Percentiles rank a stretch among this genome's conserved stretches.
Conservation (phyloP, 2,888 invertebrate genomes). For the Dysmachus trigonus region DNA sequence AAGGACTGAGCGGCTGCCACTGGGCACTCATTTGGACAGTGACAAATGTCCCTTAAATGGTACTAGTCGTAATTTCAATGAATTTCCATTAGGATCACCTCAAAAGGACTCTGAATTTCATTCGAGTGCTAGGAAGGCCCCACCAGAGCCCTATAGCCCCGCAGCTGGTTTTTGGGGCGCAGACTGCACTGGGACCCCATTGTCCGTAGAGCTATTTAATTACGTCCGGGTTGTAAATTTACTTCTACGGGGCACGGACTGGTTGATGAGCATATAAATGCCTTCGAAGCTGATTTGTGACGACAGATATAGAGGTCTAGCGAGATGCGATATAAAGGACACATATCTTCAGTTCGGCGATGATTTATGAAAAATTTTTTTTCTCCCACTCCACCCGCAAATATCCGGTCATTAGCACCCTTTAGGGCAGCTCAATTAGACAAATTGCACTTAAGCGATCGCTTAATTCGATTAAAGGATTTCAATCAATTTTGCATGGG, state of each 20-base stretch:
- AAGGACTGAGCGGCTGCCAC: not conserved
- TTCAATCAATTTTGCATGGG: not conserved
- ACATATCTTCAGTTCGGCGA: not conserved
- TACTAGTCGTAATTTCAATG: constrained; percentile 47
- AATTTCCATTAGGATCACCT: constrained; percentile 47
- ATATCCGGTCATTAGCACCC: not conserved
- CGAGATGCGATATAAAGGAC: not conserved
- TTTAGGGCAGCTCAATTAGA: not conserved
- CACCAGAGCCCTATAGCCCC: not conserved
- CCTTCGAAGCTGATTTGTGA: constrained; percentile 32
- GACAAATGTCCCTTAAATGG: constrained; percentile 48
- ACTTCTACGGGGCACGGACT: constrained; percentile 4
- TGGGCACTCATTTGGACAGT: constrained; percentile 40
- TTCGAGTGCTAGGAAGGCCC: not conserved
- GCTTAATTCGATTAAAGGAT: not conserved
- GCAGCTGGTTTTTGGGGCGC: not conserved
- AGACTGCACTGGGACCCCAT: not conserved
- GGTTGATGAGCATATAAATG: constrained; percentile 29
- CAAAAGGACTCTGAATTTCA: constrained; percentile 24
- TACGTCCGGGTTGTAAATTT: constrained; percentile 45
- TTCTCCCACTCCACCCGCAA: not conserved
- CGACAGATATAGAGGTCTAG: not conserved
- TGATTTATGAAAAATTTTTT: not conserved
- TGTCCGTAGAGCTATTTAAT: constrained; percentile 39
- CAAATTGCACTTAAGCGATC: not conserved